Base-by-base conservation (phyloP, 2,797 vertebrate species). In the Serranus cabrilla region DNA sequence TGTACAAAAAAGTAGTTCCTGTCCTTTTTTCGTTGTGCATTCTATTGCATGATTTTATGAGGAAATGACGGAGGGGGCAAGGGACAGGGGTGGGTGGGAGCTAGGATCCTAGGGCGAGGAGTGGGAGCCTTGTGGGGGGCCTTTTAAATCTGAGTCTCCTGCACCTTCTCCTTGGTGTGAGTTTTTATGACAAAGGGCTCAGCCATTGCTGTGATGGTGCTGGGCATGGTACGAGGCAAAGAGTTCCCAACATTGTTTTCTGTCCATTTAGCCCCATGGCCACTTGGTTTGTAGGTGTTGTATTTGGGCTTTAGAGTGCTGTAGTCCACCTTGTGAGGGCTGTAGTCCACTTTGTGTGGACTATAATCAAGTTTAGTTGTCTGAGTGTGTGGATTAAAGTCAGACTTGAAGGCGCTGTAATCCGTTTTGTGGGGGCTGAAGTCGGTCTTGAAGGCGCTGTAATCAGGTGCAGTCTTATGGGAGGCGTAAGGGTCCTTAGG, bases 121-220 rank as follows among this genome's bases (percentile, higher is more conserved):
- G 39, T 55, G 21, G 60, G 52, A 75, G 66, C 54, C 34, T 34
- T 34, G 34, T 34, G 43, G 25, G 17, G 77, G 64, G 69, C 69
- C 46, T 88, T 96, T 91, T 96, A 99, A 91, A 99, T 99, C 93
- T 99, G 98, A 88, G 98, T 99, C 93, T 99, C 98, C 96, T 99
- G 98, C 88, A 99, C 98, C 90, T 98, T 99, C 86, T 99, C 98
- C 96, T 99, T 99, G 87, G 95, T 93, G 84, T 99, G 97, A 96
- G 97, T 97, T 95, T 98, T 98, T 93, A 98, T 96, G 89, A 96
- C 91, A 83, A 95, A 98, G 90, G 97, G 97, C 92, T 99, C 97
- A 34, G 97, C 92, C 89, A 97, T 92, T 57, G 93, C 83, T 76
- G 94, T 93, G 88, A 97, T 95, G 85, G 95, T 92, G 84, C 97